These are phyloP conservation scores for Babyrousa celebensis DNA, from an alignment of 2,797 vertebrate species.

Conservation along the genomic window DNA sequence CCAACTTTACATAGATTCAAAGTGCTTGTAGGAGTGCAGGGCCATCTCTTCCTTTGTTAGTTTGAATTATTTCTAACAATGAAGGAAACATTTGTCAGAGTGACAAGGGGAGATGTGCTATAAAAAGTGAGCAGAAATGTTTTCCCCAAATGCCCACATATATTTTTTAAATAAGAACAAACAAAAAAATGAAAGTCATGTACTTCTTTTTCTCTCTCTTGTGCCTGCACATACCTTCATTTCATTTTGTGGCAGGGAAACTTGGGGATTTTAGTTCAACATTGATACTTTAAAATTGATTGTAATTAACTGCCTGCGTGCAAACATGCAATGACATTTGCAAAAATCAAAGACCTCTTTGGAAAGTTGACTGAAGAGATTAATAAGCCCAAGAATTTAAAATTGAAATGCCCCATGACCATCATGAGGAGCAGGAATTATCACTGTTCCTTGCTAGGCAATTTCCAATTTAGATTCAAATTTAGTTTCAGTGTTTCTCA, in stretches of 20 bases:
- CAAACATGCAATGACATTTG: constrained; percentile 55
- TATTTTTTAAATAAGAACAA: neutral
- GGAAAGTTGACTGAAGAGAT: constrained; percentile 65
- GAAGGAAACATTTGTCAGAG: constrained; percentile 83
- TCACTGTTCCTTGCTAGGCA: neutral
- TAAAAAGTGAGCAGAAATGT: constrained; percentile 56
- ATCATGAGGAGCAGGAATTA: neutral
- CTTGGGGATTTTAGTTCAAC: constrained; percentile 53
- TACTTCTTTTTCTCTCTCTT: neutral
- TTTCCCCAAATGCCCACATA: constrained; percentile 48
- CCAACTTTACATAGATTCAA: constrained; percentile 83
- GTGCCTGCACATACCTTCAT: neutral
- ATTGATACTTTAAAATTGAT: constrained; percentile 31
- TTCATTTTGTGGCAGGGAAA: constrained; percentile 40
- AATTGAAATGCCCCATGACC: constrained; percentile 30
- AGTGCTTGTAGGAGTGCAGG: constrained; percentile 76
- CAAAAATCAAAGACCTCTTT: constrained; percentile 40
- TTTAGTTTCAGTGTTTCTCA: constrained; percentile 40
- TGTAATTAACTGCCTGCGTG: constrained; percentile 57
- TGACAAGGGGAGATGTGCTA: constrained; percentile 73
- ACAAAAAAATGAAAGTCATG: neutral
- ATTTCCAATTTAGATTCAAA: constrained; percentile 36
- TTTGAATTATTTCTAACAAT: constrained; percentile 86
- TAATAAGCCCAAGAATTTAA: constrained; percentile 61
- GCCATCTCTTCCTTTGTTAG: constrained; percentile 81